Evolutionary conservation across 2,888 invertebrate species (phyloP), one percentile per base, ranked within the genome.

Genomic region (Augochlorella aurata): DNA sequence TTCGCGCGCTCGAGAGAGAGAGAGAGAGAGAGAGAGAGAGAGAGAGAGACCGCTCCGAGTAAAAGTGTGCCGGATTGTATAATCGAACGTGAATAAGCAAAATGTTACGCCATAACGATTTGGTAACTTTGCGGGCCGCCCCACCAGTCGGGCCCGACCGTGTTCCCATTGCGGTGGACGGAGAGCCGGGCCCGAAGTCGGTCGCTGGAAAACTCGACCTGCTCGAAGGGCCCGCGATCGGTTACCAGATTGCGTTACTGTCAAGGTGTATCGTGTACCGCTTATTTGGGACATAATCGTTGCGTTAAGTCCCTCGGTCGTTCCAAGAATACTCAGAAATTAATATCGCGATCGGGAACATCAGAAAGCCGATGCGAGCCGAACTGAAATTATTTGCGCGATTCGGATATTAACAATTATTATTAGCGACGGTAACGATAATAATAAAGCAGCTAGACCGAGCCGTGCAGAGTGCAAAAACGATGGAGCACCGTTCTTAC

Each of bases 21-120:
- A 54, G 54, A 21, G 21, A 54, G 54, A 54, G 54, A 54, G 4
- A 1, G 47, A 47, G 47, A 47, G 47, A 47, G 47, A 47, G 47
- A 47, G 47, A 47, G 58, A 58, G 58, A 58, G 72, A 77, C 67
- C 71, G 75, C 70, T 74, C 69, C 84, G 90, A 93, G 93, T 93
- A 93, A 93, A 93, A 93, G 93, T 93, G 92, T 93, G 93, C 92
- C 93, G 93, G 92, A 93, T 93, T 93, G 93, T 93, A 93, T 93
- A 93, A 93, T 93, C 93, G 93, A 93, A 92, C 93, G 92, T 93
- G 93, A 93, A 93, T 93, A 93, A 92, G 93, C 93, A 92, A 93
- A 93, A 92, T 89, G 92, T 93, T 93, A 92, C 93, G 93, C 93
- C 93, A 93, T 91, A 90, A 87, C 90, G 92, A 93, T 93, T 93